A percentile compares a stretch with the other conserved stretches of the same genome.
These are phyloP conservation scores for Scalopus aquaticus DNA, from an alignment of 2,113 vertebrate genomes.

Conservation along the genomic window DNA sequence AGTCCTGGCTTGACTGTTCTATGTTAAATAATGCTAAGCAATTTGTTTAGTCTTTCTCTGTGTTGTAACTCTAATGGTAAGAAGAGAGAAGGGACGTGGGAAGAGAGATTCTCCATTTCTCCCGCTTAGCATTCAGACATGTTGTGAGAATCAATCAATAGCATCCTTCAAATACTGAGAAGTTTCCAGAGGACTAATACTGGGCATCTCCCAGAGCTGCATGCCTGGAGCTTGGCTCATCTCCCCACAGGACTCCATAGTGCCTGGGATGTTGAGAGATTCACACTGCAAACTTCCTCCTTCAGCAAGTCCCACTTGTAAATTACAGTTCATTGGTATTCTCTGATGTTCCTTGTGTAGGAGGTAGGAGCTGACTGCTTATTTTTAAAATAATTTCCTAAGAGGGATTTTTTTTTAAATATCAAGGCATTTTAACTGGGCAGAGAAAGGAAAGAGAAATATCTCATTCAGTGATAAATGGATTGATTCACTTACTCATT, in stretches of 20 bases:
- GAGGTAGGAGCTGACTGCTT: slow-evolving; percentile 62
- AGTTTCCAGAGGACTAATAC: slow-evolving; percentile 17
- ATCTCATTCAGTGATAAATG: slow-evolving; percentile 46
- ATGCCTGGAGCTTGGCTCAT: not conserved
- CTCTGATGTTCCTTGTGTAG: slow-evolving; percentile 52
- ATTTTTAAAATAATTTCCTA: slow-evolving; percentile 66
- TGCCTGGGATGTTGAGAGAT: not conserved
- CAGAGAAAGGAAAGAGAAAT: slow-evolving; percentile 34
- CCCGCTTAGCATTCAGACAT: not conserved
- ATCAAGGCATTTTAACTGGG: slow-evolving; percentile 50
- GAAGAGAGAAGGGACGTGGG: not conserved
- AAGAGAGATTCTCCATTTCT: not conserved
- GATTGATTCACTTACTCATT: slow-evolving; percentile 37
- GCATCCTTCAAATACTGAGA: not conserved
- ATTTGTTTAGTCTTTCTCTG: slow-evolving; percentile 49
- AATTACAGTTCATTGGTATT: slow-evolving; percentile 55
- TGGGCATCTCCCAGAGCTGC: not conserved
- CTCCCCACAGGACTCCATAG: not conserved
- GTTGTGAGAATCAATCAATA: not conserved
- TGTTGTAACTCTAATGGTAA: slow-evolving; percentile 24
- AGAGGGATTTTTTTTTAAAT: slow-evolving; percentile 24
- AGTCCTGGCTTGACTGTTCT: slow-evolving; percentile 48
- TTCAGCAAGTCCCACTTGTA: slow-evolving; percentile 40
- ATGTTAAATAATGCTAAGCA: slow-evolving; percentile 40
- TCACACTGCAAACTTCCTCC: slow-evolving; percentile 35